These are phyloP conservation scores for Oscheius onirici DNA, from an alignment of 2,888 invertebrate genomes.

Conservation along the genomic window DNA sequence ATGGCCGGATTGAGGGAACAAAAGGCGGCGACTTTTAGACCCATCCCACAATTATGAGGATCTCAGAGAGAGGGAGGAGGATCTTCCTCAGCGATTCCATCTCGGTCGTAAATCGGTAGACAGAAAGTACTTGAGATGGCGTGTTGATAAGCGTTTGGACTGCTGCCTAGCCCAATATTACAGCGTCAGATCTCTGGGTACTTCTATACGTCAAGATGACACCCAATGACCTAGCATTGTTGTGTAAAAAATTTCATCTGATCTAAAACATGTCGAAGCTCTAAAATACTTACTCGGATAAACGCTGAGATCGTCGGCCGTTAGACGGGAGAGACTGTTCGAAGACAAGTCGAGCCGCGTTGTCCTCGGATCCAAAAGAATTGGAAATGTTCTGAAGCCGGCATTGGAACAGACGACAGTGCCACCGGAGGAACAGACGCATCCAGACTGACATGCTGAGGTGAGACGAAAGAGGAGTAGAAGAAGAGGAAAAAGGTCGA, in stretches of 20 bases:
- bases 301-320: conserved; percentile 49
- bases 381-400: conserved; percentile 43
- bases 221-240: too few species aligned
- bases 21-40: conserved; percentile 26
- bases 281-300: conserved; percentile 54
- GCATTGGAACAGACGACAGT: conserved; percentile 35
- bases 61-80: conserved; percentile 1
- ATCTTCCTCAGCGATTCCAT: neutral
- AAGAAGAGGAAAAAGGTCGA: neutral
- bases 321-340: conserved; percentile 43
- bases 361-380: conserved; percentile 50
- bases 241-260: too few species aligned
- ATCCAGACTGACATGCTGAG: conserved; percentile 45
- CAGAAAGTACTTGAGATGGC: conserved; percentile 17
- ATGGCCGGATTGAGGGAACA: conserved; percentile 21
- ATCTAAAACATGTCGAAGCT: too few species aligned
- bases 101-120: conserved; percentile 25
- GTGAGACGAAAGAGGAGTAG: neutral
- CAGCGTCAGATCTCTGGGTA: too few species aligned
- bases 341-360: conserved; percentile 44
- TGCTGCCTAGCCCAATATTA: neutral
- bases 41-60: conserved; percentile 12
- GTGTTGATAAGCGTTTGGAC: conserved; percentile 1
- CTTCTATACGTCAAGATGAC: too few species aligned
- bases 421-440: conserved; percentile 42